Percentiles rank a stretch among this genome's conserved stretches.
These are phyloP conservation scores for Enteromius anoplus DNA, from an alignment of 2,797 vertebrate genomes.

Conservation along the genomic window DNA sequence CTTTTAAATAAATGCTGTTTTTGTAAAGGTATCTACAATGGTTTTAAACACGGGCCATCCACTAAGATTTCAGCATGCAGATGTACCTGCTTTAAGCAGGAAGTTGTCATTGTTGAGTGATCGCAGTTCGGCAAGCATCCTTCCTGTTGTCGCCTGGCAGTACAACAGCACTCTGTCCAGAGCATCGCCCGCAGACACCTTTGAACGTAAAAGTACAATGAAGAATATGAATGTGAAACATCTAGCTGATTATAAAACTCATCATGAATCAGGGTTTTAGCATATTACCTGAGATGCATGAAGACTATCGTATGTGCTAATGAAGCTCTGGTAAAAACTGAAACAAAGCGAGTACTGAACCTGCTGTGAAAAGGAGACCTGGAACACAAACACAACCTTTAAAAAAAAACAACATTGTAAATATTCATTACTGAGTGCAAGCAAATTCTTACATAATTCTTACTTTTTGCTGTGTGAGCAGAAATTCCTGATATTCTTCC, in stretches of 20 bases:
- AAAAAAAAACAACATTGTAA: background rate
- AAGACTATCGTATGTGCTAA: slow-evolving; percentile 78
- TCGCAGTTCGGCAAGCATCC: slow-evolving; percentile 80
- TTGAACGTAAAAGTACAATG: background rate
- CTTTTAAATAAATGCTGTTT: background rate
- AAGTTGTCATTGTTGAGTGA: slow-evolving; percentile 74
- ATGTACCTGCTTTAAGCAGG: slow-evolving; percentile 81
- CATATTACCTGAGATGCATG: slow-evolving; percentile 79
- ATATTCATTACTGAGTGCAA: background rate
- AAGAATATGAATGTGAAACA: slow-evolving; percentile 10
- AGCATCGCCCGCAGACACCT: slow-evolving; percentile 70
- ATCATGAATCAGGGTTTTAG: background rate
- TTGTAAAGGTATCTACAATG: too few species aligned
- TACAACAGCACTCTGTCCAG: slow-evolving; percentile 73
- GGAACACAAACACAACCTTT: slow-evolving; percentile 24
- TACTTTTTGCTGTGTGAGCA: slow-evolving; percentile 74
- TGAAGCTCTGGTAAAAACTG: slow-evolving; percentile 81
- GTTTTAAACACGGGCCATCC: too few species aligned
- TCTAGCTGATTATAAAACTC: background rate
- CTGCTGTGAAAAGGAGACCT: slow-evolving; percentile 49
- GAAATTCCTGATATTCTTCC: slow-evolving; percentile 73
- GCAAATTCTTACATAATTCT: slow-evolving; percentile 50
- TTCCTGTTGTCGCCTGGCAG: slow-evolving; percentile 72
- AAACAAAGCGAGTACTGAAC: slow-evolving; percentile 81
- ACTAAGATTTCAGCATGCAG: background rate